phyloP scores from a whole-genome alignment of 1,140 invertebrate genomes.

The Leptinotarsa defecta region DNA sequence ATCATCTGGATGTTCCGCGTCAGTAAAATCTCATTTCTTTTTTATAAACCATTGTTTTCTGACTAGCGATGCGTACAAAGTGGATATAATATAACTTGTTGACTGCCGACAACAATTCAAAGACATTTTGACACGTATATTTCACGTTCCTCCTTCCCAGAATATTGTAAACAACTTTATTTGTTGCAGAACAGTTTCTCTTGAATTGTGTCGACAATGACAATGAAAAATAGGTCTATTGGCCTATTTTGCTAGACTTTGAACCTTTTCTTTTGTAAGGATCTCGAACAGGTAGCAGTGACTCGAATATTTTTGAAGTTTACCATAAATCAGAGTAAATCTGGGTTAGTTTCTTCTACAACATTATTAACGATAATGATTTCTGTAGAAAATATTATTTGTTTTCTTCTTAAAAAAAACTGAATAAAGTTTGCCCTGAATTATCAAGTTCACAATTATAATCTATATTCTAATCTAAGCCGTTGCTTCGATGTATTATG shows the following conservation, averaged over 20 bases:
- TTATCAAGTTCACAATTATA: too few species aligned
- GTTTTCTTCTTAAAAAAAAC: too few species aligned
- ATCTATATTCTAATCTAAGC: too few species aligned
- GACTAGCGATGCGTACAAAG: constrained; percentile 13
- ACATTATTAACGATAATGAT: neutral
- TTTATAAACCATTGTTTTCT: constrained; percentile 9
- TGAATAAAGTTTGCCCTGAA: too few species aligned
- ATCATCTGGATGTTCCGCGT: constrained; percentile 5
- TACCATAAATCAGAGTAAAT: neutral
- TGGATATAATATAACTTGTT: constrained; percentile 8
- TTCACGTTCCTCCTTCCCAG: constrained; percentile 12
- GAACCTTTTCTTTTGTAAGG: constrained; percentile 4
- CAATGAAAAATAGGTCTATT: neutral
- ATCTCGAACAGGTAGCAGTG: constrained; percentile 5
- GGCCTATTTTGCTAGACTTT: neutral
- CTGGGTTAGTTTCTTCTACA: neutral
- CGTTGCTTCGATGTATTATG: too few species aligned
- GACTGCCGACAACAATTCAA: neutral
- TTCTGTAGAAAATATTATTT: too few species aligned
- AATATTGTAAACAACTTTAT: constrained; percentile 20
- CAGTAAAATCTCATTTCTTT: constrained; percentile 13
- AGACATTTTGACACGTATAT: constrained; percentile 2
- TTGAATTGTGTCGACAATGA: neutral
- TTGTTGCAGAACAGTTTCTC: constrained; percentile 10
- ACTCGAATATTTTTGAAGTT: neutral